These are phyloP conservation scores for Cettia cetti DNA, from an alignment of 2,113 vertebrate genomes.

Conservation along the genomic window DNA sequence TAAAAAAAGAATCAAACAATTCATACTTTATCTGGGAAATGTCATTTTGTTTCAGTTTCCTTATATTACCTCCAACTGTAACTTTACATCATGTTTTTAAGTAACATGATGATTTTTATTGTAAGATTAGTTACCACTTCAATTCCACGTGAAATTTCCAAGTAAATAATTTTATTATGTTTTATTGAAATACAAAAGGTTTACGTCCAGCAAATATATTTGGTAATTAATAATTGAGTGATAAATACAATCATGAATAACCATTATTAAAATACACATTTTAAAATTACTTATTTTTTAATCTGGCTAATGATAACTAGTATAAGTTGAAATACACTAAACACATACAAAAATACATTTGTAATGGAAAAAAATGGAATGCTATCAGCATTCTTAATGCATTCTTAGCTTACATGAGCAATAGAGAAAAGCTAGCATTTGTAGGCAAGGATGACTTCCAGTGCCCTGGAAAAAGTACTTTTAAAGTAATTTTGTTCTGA, in stretches of 20 bases:
- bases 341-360: slow-evolving; percentile 40
- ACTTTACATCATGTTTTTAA: background rate
- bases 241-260: slow-evolving; percentile 41
- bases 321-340: background rate
- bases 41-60: background rate
- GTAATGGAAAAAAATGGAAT: background rate
- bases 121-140: background rate
- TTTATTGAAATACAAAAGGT: slow-evolving; percentile 70
- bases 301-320: background rate
- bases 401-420: background rate
- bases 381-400: slow-evolving; percentile 8
- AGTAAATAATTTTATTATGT: slow-evolving; percentile 53
- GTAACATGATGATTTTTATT: background rate
- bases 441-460: background rate
- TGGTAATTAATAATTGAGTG: slow-evolving; percentile 50
- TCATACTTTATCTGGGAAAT: background rate
- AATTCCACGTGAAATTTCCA: background rate
- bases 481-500: background rate
- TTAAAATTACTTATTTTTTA: slow-evolving; percentile 11
- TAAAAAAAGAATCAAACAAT: background rate
- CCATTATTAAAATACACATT: slow-evolving; percentile 34
- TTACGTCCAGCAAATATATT: slow-evolving; percentile 55
- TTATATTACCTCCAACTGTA: background rate
- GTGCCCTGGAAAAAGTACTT: background rate
- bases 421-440: background rate